phyloP scores from a whole-genome alignment of 2,797 vertebrate genomes.

The Dicrostonyx torquatus region DNA sequence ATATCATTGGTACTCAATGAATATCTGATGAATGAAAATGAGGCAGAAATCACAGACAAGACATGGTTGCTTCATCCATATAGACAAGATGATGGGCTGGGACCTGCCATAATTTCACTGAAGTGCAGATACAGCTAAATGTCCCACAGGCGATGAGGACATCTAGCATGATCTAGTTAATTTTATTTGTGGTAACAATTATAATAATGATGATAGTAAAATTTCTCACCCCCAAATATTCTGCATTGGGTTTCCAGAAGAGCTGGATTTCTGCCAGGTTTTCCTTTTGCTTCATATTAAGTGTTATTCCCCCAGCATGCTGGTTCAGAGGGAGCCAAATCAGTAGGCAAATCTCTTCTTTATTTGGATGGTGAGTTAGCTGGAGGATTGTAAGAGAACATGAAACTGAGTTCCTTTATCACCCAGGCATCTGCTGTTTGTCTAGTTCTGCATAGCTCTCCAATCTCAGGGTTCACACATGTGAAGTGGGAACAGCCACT shows the following conservation, averaged over 20 bases:
- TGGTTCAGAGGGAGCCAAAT: background rate
- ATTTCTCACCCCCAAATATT: background rate
- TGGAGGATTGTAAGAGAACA: background rate
- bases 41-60: slow-evolving; percentile 47
- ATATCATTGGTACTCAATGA: slow-evolving; percentile 17
- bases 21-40: slow-evolving; percentile 52
- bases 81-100: slow-evolving; percentile 33
- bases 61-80: slow-evolving; percentile 43
- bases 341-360: background rate
- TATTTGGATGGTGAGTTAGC: background rate
- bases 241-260: background rate
- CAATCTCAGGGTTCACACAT: slow-evolving; percentile 10
- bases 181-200: slow-evolving; percentile 58
- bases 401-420: background rate
- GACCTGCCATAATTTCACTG: slow-evolving; percentile 48
- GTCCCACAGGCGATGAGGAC: slow-evolving; percentile 53
- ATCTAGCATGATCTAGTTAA: slow-evolving; percentile 47
- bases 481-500: background rate
- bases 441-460: background rate
- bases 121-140: slow-evolving; percentile 32
- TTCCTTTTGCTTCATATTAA: background rate
- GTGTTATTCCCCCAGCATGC: background rate
- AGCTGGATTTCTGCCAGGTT: background rate
- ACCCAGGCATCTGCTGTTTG: background rate
- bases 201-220: slow-evolving; percentile 33